Base-by-base conservation (phyloP, 2,797 vertebrate species). In the Anguilla megastoma region DNA sequence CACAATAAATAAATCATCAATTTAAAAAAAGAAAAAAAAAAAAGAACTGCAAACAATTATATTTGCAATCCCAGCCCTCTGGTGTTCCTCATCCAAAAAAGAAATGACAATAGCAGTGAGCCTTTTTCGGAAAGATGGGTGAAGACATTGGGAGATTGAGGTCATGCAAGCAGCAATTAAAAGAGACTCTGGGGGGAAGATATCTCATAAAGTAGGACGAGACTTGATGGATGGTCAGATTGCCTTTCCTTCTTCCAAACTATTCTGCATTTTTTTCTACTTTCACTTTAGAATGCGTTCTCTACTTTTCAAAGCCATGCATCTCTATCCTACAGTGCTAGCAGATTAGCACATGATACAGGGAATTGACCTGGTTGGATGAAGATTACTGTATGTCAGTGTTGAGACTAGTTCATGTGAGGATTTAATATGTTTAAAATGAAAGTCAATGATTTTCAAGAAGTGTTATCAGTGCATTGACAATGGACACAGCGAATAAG, bases 91-190 rank as follows among this genome's bases (percentile, higher is more conserved):
- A 90, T 90, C 52, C 90, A 87, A 92, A 91, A 92, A 91, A 92
- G 89, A 91, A 91, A 91, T 91, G 89, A 92, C 58, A 52, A n/a
- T 10, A 84, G 5, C 86, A 89, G 79, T 14, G 27, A 84, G 12
- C 83, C 14, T 30, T 84, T 84, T n/a, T 56, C 58, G 89, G 90
- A 91, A 90, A 90, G 90, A 90, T 87, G 87, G 90, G 90, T 87
- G 90, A 69, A 27, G 63, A 92, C 91, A 90, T 92, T 92, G 90
- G 87, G 90, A 92, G 91, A 93, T 91, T 88, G 92, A 91, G 91
- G 92, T 91, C 91, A 92, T 88, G 91, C 89, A 91, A 89, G 92
- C 92, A 91, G 89, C 88, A 90, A 91, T 91, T 92, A 91, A 92
- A 90, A 91, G 87, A 63, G 71, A 89, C 92, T 91, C 91, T 69